These are phyloP conservation scores for Botrylloides violaceus DNA, from an alignment of 23 tunicate species.

Conservation along the genomic window DNA sequence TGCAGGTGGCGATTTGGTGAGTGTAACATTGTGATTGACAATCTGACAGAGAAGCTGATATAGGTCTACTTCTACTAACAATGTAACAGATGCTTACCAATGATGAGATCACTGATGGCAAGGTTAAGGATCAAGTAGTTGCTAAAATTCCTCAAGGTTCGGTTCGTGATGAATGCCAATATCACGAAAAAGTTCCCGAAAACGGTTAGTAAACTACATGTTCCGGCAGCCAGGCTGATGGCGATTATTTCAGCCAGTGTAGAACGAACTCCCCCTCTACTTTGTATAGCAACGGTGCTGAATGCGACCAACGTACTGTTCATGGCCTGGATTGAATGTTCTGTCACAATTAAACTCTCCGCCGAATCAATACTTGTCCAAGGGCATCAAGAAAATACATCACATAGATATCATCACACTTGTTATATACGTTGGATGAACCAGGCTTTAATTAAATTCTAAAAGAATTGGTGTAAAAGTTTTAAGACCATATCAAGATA, in stretches of 20 bases:
- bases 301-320: background rate
- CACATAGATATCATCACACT: too few species aligned
- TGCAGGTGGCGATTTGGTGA: too few species aligned
- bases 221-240: slow-evolving; percentile 32
- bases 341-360: too few species aligned
- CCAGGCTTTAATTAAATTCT: too few species aligned
- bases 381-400: too few species aligned
- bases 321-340: background rate
- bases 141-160: slow-evolving; percentile 68
- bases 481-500: too few species aligned
- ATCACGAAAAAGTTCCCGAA: slow-evolving; percentile 75
- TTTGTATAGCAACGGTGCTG: background rate
- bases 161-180: slow-evolving; percentile 59
- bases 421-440: too few species aligned
- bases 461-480: too few species aligned
- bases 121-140: slow-evolving; percentile 78
- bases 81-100: slow-evolving; percentile 20
- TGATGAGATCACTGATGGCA: slow-evolving; percentile 82
- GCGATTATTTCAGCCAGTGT: background rate
- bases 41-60: too few species aligned
- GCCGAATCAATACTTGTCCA: too few species aligned
- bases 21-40: too few species aligned
- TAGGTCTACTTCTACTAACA: too few species aligned
- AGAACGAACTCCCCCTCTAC: background rate
- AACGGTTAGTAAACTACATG: slow-evolving; percentile 63